Percentiles rank a stretch among this genome's conserved stretches.
Conservation (phyloP, 2,888 invertebrate species). For the Aelia acuminata region DNA sequence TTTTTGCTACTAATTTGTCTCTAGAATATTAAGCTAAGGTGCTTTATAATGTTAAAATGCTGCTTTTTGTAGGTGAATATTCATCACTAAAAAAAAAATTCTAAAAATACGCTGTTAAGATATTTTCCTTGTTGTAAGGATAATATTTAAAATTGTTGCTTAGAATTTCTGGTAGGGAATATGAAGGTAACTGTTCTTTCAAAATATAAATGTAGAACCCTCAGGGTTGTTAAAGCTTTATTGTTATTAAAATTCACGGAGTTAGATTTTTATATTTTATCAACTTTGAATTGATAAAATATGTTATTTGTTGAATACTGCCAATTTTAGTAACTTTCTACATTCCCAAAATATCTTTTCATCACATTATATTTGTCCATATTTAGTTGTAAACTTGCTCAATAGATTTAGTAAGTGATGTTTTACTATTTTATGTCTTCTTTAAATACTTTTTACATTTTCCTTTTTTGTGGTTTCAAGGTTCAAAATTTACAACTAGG, state of each 20-base stretch:
- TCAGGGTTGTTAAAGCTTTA: not conserved
- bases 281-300: not conserved
- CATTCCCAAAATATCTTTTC: not conserved
- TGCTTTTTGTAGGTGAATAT: not conserved
- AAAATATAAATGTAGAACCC: not conserved
- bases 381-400: conserved; percentile 1
- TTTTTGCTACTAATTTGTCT: not conserved
- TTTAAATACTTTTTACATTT: not conserved
- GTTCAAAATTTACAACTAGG: no score
- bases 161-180: not conserved
- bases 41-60: not conserved
- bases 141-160: not conserved
- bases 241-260: not conserved
- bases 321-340: not conserved
- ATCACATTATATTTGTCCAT: not conserved
- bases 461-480: no score
- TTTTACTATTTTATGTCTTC: not conserved
- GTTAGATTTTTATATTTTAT: not conserved
- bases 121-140: not conserved
- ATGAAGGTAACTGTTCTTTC: not conserved
- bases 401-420: not conserved
- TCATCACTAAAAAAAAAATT: not conserved
- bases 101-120: not conserved
- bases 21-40: conserved; percentile 33
- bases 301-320: conserved; percentile 17